Percentiles rank a stretch among this genome's conserved stretches.
Evolutionary conservation across 2,797 vertebrate genomes (phyloP).

Genomic region (Arrhamphus sclerolepis): DNA sequence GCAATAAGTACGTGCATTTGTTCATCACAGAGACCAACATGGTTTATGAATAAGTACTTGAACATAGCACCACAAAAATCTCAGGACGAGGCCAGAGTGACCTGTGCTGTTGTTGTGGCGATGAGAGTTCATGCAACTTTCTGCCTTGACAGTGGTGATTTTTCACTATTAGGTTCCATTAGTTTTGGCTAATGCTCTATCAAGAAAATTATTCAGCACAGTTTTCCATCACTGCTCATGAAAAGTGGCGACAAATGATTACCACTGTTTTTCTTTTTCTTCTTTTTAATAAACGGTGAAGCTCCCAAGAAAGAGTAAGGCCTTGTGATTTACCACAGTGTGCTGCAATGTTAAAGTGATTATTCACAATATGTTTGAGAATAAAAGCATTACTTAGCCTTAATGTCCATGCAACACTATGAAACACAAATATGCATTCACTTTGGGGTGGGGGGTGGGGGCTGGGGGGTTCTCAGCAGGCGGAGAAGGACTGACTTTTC

Average conservation of each 20-base stretch:
- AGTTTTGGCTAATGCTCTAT: conserved; percentile 48
- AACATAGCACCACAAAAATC: too few relatives aligned
- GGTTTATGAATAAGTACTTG: too few relatives aligned
- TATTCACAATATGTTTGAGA: neutral
- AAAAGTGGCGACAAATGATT: conserved; percentile 4
- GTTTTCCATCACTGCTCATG: conserved; percentile 28
- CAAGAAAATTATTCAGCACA: conserved; percentile 40
- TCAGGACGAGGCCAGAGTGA: conserved; percentile 45
- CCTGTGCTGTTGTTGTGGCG: conserved; percentile 27
- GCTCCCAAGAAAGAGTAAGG: neutral
- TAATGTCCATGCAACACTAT: neutral
- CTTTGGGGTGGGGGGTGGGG: too few relatives aligned
- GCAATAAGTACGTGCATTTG: too few relatives aligned
- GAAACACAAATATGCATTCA: too few relatives aligned
- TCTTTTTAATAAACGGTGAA: neutral
- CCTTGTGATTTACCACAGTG: too few relatives aligned
- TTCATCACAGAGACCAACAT: too few relatives aligned
- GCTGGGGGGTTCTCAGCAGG: too few relatives aligned
- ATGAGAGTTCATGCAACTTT: conserved; percentile 43
- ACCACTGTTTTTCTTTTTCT: too few relatives aligned
- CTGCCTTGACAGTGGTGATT: conserved; percentile 44
- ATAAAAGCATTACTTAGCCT: neutral
- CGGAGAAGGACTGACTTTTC: neutral
- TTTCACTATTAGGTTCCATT: conserved; percentile 62
- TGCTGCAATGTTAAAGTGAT: too few relatives aligned